Conservation (phyloP, 1,140 invertebrate genomes). For the Eriocheir sinensis region DNA sequence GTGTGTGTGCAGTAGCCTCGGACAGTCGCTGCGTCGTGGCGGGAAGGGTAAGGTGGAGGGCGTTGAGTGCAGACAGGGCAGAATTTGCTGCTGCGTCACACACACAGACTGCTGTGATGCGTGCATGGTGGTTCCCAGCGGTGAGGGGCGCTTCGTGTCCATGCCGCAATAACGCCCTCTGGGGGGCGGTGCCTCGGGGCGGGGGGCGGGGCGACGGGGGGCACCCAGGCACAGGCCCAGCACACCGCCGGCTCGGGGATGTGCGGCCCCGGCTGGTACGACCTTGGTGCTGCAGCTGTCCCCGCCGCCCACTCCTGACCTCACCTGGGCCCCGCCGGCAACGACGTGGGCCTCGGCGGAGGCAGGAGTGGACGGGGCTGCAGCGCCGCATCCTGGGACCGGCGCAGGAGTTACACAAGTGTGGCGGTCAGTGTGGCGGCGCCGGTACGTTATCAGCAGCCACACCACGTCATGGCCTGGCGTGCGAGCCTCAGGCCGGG, state of each 20-base stretch:
- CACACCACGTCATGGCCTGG: neutral
- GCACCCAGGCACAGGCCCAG: neutral
- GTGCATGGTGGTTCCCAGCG: neutral
- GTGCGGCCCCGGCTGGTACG: neutral
- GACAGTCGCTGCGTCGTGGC: too few species aligned
- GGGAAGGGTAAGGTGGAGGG: too few species aligned
- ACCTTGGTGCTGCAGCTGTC: neutral
- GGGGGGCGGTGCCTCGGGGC: neutral
- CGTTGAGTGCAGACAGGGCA: too few species aligned
- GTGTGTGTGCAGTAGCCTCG: too few species aligned
- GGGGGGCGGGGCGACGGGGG: neutral
- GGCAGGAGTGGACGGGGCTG: neutral
- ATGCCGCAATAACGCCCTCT: neutral
- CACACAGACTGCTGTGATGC: too few species aligned
- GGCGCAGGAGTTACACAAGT: slow-evolving; percentile 20
- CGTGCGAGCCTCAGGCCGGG: neutral
- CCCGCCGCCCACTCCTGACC: neutral
- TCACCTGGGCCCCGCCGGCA: neutral
- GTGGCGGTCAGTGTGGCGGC: neutral
- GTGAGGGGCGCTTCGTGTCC: neutral
- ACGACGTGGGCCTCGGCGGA: neutral
- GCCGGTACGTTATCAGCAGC: neutral
- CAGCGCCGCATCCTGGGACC: neutral
- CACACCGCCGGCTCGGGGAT: neutral
- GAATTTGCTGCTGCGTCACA: too few species aligned